Percentiles rank a stretch among this genome's conserved stretches.
Evolutionary conservation across 2,888 invertebrate species (phyloP).

Genomic region (Celastrina argiolus): DNA sequence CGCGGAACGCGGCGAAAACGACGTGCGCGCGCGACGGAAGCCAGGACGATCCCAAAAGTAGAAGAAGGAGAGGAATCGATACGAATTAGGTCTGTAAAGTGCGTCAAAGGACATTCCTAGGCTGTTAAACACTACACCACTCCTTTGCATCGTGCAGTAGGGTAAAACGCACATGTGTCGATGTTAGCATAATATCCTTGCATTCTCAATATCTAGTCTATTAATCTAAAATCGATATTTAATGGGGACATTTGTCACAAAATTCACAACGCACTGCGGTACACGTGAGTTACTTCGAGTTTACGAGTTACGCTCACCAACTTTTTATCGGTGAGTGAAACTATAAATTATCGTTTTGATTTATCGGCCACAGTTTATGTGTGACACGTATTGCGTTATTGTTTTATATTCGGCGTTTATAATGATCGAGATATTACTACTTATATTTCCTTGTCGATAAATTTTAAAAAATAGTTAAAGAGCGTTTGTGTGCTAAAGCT

Average conservation of each 20-base stretch:
- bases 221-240: constrained; percentile 1
- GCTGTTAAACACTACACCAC: too few species aligned
- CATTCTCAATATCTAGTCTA: not conserved
- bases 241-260: constrained; percentile 36
- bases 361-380: constrained; percentile 44
- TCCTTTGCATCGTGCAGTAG: too few species aligned
- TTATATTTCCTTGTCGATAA: not conserved
- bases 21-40: too few species aligned
- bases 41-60: too few species aligned
- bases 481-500: too few species aligned
- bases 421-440: not conserved
- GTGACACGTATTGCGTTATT: constrained; percentile 28
- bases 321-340: constrained; percentile 60
- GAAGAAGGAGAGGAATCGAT: too few species aligned
- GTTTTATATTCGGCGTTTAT: not conserved
- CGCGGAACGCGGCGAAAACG: too few species aligned
- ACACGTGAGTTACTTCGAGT: constrained; percentile 70
- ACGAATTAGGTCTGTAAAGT: too few species aligned
- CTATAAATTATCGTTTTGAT: constrained; percentile 66
- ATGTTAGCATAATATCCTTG: not conserved
- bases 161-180: too few species aligned
- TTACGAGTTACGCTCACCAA: constrained; percentile 55
- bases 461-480: too few species aligned
- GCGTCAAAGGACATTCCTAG: too few species aligned
- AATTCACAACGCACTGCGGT: constrained; percentile 54